Base-by-base conservation (phyloP, 1,140 invertebrate species). In the Temnothorax longispinosus region DNA sequence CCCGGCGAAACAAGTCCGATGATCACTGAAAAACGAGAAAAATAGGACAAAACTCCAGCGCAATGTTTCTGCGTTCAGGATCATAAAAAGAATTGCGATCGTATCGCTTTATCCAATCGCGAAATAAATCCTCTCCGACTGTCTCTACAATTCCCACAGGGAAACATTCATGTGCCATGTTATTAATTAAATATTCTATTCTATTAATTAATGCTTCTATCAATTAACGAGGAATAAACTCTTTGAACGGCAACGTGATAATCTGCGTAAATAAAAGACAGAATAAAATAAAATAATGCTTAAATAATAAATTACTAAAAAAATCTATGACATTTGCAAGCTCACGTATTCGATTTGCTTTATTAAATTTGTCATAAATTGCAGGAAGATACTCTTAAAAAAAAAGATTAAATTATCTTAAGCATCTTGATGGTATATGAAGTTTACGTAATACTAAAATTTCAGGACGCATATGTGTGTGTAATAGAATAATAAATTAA, bases 1-100 rank as follows among this genome's bases (percentile, higher is more conserved):
- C 44, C 41, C 27, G 18, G 41, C 69, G 54, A 84, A 84, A 84
- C 56, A 62, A 56, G 32, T 81, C 65, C 21, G 38, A 81, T 71
- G 69, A 84, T 74, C 41, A 60, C 13, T 60, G 56, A 11, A 75
- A 84, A 75, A 84, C 41, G 54, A 84, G 41, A 50, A 62, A 82
- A 41, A 54, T 50, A 75, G 18, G 1, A 6, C 54, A 11, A 47
- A 64, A 21, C 41, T 27, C 41, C 15, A 10, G 6, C 38, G 35
- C 47, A 50, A 47, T 72, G 41, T 75, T 50, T 13, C 38, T 35
- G 8, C n/a, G 35, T 74, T 35, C 56, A 18, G 21, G 52, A 56
- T 15, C 38, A 15, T 47, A 74, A 74, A 82, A 74, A 74, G 41
- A 47, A 81, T 41, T 41, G n/a, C 27, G 52, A 50, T 35, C 41